Conservation (phyloP, 2,113 vertebrate species). For the Toxotes jaculatrix region DNA sequence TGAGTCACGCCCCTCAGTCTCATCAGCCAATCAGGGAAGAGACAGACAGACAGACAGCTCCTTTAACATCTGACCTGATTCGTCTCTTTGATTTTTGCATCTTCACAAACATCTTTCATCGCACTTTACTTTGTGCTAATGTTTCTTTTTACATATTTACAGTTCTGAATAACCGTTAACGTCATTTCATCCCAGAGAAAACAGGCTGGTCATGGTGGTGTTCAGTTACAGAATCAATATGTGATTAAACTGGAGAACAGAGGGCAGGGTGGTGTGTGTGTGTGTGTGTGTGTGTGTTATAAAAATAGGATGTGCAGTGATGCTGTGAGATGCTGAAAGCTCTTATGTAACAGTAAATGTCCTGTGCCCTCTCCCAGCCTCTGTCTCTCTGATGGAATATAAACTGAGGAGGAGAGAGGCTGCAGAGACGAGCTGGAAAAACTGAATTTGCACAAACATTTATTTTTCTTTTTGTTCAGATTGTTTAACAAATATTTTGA, state of each 20-base stretch:
- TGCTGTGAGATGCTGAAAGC: slow-evolving; percentile 25
- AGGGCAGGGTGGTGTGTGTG: not conserved
- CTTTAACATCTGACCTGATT: not conserved
- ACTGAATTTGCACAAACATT: no score
- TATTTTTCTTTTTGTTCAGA: no score
- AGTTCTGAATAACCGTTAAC: no score
- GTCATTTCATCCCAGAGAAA: no score
- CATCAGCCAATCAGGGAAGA: slow-evolving; percentile 14
- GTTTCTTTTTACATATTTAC: not conserved
- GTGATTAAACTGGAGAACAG: slow-evolving; percentile 23
- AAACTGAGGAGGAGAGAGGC: no score
- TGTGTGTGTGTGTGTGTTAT: slow-evolving; percentile 9
- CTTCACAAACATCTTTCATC: no score
- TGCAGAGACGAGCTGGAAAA: no score
- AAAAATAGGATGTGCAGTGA: slow-evolving; percentile 26
- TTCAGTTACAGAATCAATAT: slow-evolving; percentile 24
- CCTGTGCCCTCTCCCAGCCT: slow-evolving; percentile 3
- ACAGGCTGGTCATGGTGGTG: not conserved
- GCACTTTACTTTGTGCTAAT: not conserved
- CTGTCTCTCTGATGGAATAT: not conserved
- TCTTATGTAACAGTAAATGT: slow-evolving; percentile 25
- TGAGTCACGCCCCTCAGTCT: not conserved
- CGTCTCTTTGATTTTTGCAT: not conserved
- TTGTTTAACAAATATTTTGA: not conserved
- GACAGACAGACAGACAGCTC: not conserved